Evolutionary conservation across 2,113 vertebrate genomes (phyloP), one percentile per base, ranked within the genome.

Genomic region (Tachycineta bicolor): DNA sequence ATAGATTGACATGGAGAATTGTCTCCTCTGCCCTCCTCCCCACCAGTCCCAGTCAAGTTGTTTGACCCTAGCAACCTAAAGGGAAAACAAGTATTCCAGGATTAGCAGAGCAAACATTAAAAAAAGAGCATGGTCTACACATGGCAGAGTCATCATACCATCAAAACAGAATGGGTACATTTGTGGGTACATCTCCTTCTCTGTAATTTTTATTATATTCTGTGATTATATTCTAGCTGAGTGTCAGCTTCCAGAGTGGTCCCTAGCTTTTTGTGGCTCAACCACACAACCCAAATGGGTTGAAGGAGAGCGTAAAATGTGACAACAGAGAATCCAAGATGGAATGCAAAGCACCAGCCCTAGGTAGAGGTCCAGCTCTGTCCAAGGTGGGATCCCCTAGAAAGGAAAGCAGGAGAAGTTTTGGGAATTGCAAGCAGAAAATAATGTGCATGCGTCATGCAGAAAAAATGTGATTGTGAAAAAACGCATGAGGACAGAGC

Each of bases 101-200:
- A 73, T 12, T 6, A 79, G 39, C 4, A 47, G 10, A 64, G 5
- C 31, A 93, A 79, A 73, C 11, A 52, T 17, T 41, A 13, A 56
- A 31, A 75, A 67, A 70, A 60, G 2, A 28, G 2, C 0, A 0
- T 12, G 5, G 10, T 37, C 82, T 53, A 65, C 21, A 60, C 8
- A 16, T 1, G 79, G 23, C 18, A 67, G 21, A 76, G 21, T n/a
- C 34, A 50, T 39, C 37, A 53, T 20, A 7, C 34, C 73, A n/a
- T 7, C 1, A 9, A 44, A 73, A 60, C 8, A 43, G 7, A 46
- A 46, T 1, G 1, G 25, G 5, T 26, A 29, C 11, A 8, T 33
- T 79, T 44, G 7, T 5, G 2, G 19, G 26, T 12, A 12, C 5
- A 18, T 67, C 17, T 82, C 23, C 22, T 2, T 21, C 26, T 67